These are phyloP conservation scores for Heterohyrax brucei DNA, from an alignment of 2,797 vertebrate species.

Conservation along the genomic window DNA sequence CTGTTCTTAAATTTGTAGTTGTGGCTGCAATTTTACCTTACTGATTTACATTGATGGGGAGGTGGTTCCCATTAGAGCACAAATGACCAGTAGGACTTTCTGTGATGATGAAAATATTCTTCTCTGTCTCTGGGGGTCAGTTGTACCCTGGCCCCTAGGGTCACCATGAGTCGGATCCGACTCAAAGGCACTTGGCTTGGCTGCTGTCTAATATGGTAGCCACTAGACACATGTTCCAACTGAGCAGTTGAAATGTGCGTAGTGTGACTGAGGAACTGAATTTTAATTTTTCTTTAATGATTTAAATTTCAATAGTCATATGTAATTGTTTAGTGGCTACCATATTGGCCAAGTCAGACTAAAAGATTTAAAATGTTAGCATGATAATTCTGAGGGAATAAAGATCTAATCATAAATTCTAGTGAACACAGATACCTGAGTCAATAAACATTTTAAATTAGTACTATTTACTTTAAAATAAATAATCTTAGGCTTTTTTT, in stretches of 20 bases:
- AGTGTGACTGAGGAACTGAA: conserved; percentile 47
- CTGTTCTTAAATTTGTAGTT: conserved; percentile 9
- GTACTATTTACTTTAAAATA: conserved; percentile 46
- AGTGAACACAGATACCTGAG: not conserved
- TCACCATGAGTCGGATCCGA: too few species aligned
- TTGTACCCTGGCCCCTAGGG: too few species aligned
- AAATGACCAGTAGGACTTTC: not conserved
- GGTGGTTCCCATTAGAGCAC: not conserved
- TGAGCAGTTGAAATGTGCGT: conserved; percentile 30
- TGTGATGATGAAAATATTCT: not conserved
- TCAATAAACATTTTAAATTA: conserved; percentile 61
- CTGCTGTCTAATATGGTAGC: not conserved
- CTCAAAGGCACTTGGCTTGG: too few species aligned
- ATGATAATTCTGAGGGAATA: conserved; percentile 22
- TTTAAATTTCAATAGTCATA: conserved; percentile 56
- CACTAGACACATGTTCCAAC: not conserved
- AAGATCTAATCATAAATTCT: not conserved
- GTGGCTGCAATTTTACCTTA: not conserved
- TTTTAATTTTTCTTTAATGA: conserved; percentile 24
- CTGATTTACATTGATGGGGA: conserved; percentile 18
- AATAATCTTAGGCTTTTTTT: conserved; percentile 16
- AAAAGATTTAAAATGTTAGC: conserved; percentile 49
- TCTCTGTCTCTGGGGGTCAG: not conserved
- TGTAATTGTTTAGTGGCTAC: not conserved
- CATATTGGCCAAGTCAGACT: not conserved